A percentile compares a stretch with the other conserved stretches of the same genome.
These are phyloP conservation scores for Oryzaephilus surinamensis DNA, from an alignment of 1,140 invertebrate species.

Conservation along the genomic window DNA sequence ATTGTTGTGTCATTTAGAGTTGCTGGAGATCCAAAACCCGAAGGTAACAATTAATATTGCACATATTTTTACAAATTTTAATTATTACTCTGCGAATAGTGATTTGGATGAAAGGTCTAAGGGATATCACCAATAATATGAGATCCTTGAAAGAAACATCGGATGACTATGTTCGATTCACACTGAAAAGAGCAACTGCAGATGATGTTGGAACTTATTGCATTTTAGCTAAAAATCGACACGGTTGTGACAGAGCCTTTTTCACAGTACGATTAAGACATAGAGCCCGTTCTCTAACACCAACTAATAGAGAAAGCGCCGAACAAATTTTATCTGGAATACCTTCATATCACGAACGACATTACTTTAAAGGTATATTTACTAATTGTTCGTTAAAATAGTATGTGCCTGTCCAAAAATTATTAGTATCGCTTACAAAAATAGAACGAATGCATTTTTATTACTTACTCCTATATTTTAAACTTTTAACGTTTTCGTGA, in stretches of 20 bases:
- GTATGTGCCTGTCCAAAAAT: slow-evolving; percentile 31
- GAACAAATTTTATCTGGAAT: slow-evolving; percentile 35
- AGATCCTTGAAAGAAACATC: slow-evolving; percentile 69
- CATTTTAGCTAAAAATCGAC: slow-evolving; percentile 81
- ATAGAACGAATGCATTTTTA: too few species aligned
- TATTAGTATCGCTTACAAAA: too few species aligned
- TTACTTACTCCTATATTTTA: too few species aligned
- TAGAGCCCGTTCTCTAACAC: slow-evolving; percentile 54
- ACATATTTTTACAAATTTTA: background rate
- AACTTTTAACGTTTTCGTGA: too few species aligned
- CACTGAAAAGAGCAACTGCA: slow-evolving; percentile 70
- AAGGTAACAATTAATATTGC: slow-evolving; percentile 45
- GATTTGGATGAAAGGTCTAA: slow-evolving; percentile 73
- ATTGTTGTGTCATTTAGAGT: slow-evolving; percentile 69
- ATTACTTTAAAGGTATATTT: slow-evolving; percentile 57
- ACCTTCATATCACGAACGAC: slow-evolving; percentile 36
- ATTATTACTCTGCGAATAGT: slow-evolving; percentile 43
- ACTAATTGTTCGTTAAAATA: too few species aligned
- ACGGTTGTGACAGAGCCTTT: slow-evolving; percentile 76
- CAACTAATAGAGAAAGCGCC: slow-evolving; percentile 41
- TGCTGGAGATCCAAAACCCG: slow-evolving; percentile 69
- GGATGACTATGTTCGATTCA: slow-evolving; percentile 76
- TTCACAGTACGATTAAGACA: slow-evolving; percentile 65
- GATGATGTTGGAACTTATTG: slow-evolving; percentile 92
- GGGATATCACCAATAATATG: slow-evolving; percentile 67